These are phyloP conservation scores for Sus scrofa DNA, from an alignment of 2,113 vertebrate species.

Conservation along the genomic window DNA sequence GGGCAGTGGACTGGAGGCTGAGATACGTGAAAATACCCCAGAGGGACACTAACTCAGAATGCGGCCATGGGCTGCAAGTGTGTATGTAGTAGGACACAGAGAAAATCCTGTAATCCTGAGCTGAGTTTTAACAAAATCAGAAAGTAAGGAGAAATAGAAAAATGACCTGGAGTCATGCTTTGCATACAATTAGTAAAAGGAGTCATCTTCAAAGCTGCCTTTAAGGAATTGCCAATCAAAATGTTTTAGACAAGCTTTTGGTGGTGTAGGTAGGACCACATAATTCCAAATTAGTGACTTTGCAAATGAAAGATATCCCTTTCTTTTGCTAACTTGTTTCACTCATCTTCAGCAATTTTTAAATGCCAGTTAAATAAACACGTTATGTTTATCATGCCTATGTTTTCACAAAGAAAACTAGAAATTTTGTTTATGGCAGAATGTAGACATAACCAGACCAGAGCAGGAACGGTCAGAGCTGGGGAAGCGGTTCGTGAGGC, in stretches of 20 bases:
- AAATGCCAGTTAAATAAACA: background rate
- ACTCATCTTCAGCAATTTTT: background rate
- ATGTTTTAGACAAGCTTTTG: background rate
- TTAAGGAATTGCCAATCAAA: background rate
- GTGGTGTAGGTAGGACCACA: background rate
- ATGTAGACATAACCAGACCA: background rate
- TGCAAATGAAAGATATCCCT: background rate
- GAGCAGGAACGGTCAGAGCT: background rate
- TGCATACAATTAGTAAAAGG: background rate
- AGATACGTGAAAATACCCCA: background rate
- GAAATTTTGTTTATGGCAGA: background rate
- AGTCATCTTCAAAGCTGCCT: background rate
- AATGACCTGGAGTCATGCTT: background rate
- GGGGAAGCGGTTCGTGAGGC: background rate
- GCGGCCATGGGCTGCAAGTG: background rate
- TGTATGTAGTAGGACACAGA: background rate
- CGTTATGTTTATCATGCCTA: background rate
- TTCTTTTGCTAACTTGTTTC: conserved; percentile 11
- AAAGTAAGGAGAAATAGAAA: background rate
- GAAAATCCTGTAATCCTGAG: background rate
- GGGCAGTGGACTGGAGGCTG: background rate
- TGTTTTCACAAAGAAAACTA: background rate
- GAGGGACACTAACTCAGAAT: too few species aligned
- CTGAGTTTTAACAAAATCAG: background rate
- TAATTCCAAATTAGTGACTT: background rate